Evolutionary conservation across 1,140 invertebrate species (phyloP).

Genomic region (Mycetomoellerius zeteki): DNA sequence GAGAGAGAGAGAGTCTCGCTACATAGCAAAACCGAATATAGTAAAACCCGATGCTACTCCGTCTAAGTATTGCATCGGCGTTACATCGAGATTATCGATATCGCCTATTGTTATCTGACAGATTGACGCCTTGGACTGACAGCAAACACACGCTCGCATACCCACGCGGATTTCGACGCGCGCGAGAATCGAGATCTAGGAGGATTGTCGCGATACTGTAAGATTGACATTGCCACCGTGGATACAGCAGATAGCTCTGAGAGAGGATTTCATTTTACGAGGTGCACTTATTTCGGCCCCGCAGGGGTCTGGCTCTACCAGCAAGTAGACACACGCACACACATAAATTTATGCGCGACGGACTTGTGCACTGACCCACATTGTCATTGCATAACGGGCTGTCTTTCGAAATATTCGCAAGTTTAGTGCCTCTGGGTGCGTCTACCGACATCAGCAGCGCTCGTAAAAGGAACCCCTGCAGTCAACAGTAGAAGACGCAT

Average conservation of each 20-base stretch:
- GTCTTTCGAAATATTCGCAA: slow-evolving; percentile 81
- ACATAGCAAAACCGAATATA: not conserved
- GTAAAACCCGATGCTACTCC: slow-evolving; percentile 11
- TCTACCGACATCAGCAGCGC: slow-evolving; percentile 68
- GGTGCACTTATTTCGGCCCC: slow-evolving; percentile 79
- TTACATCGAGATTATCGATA: slow-evolving; percentile 2
- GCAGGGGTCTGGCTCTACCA: slow-evolving; percentile 71
- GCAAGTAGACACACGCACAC: slow-evolving; percentile 44
- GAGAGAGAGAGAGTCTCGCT: too few relatives aligned
- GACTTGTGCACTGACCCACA: slow-evolving; percentile 80
- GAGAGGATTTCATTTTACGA: slow-evolving; percentile 82
- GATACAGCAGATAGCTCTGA: slow-evolving; percentile 67
- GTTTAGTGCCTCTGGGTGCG: slow-evolving; percentile 75
- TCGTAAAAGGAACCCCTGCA: slow-evolving; percentile 77
- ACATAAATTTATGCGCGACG: slow-evolving; percentile 27
- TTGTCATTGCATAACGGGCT: slow-evolving; percentile 83
- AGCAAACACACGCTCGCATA: not conserved
- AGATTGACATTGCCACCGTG: slow-evolving; percentile 43
- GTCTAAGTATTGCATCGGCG: not conserved
- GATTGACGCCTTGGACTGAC: slow-evolving; percentile 12
- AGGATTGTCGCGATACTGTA: slow-evolving; percentile 34
- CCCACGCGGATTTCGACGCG: not conserved
- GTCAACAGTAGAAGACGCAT: slow-evolving; percentile 62
- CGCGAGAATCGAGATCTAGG: slow-evolving; percentile 25
- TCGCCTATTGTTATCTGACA: not conserved